These are phyloP conservation scores for Masnerella sp. DNA, from an alignment of 2,888 invertebrate genomes.

Conservation along the genomic window DNA sequence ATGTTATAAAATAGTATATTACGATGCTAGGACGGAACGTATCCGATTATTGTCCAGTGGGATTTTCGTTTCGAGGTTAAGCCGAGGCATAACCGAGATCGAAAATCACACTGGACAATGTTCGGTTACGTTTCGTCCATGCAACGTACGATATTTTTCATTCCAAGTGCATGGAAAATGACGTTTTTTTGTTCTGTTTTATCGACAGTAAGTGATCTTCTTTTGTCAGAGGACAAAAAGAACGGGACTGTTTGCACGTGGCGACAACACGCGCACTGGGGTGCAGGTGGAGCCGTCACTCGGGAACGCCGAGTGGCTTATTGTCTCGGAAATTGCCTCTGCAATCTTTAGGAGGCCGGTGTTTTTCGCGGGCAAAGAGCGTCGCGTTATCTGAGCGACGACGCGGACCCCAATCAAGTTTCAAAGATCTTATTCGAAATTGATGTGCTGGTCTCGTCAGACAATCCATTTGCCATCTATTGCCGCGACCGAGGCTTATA, in stretches of 20 bases:
- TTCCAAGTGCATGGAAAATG: too few species aligned
- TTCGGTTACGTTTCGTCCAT: too few species aligned
- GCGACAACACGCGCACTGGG: conserved; percentile 39
- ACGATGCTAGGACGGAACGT: too few species aligned
- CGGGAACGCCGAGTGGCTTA: conserved; percentile 66
- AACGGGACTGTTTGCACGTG: conserved; percentile 38
- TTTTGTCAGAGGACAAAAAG: conserved; percentile 18
- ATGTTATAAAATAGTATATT: too few species aligned
- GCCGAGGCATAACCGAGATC: too few species aligned
- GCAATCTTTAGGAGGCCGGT: conserved; percentile 67
- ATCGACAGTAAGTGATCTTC: too few species aligned
- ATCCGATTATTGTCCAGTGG: too few species aligned
- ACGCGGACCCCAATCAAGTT: conserved; percentile 60
- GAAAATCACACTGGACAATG: too few species aligned
- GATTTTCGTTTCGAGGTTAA: too few species aligned
- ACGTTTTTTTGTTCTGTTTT: conserved; percentile 18
- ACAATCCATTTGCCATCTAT: conserved; percentile 59
- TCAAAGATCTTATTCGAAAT: conserved; percentile 64
- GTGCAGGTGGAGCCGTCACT: conserved; percentile 58
- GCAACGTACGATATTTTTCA: too few species aligned
- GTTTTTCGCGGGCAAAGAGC: conserved; percentile 56
- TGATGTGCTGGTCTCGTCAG: conserved; percentile 59
- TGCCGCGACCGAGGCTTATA: conserved; percentile 45
- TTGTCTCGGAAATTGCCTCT: conserved; percentile 70
- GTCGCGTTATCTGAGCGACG: conserved; percentile 57